phyloP scores from a whole-genome alignment of 2,797 vertebrate species.

The Rhabdophis nuchalis region DNA sequence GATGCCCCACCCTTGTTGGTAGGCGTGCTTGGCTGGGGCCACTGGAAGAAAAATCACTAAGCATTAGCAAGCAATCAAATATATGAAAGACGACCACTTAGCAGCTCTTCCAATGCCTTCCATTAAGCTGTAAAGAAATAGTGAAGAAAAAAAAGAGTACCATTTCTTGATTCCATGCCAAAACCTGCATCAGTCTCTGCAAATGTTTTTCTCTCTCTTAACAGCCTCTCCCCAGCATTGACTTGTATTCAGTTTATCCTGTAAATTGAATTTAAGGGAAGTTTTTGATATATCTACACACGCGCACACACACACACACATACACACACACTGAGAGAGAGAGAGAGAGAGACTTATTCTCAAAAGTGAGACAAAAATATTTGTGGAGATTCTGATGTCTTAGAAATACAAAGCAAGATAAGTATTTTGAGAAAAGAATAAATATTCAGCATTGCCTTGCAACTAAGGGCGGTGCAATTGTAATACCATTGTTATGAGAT shows the following conservation, averaged over 20 bases:
- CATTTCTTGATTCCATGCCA: background rate
- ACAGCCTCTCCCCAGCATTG: background rate
- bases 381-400: background rate
- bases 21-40: background rate
- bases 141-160: background rate
- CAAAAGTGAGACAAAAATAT: background rate
- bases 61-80: constrained; percentile 1
- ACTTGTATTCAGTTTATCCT: background rate
- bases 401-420: background rate
- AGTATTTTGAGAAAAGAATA: background rate
- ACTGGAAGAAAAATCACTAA: background rate
- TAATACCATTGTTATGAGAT: background rate
- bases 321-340: too few species aligned
- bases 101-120: background rate
- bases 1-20: background rate
- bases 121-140: background rate
- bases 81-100: background rate
- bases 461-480: background rate
- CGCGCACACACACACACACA: too few species aligned
- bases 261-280: background rate
- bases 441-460: too few species aligned
- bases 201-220: background rate
- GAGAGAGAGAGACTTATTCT: background rate
- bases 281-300: background rate
- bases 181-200: background rate